These are phyloP conservation scores for Noctua comes DNA, from an alignment of 2,888 invertebrate species.

Conservation along the genomic window DNA sequence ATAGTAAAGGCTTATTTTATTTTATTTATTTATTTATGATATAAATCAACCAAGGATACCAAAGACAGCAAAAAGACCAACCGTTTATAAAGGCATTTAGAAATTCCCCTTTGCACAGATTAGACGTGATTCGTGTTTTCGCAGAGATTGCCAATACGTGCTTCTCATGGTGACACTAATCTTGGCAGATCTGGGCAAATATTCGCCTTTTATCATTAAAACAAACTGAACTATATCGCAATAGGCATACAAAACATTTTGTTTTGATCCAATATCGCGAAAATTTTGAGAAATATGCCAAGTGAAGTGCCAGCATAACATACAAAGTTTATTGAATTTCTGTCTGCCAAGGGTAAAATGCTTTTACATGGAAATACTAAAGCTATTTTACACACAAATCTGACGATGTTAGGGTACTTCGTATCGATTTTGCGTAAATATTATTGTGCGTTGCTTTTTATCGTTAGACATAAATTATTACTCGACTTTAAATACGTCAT, in stretches of 20 bases:
- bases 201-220: too few relatives aligned
- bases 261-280: too few relatives aligned
- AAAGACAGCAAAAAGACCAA: neutral
- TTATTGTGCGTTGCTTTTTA: neutral
- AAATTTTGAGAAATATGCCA: too few relatives aligned
- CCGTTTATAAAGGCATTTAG: neutral
- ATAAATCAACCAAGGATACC: neutral
- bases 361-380: neutral
- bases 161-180: too few relatives aligned
- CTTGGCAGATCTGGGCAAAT: too few relatives aligned
- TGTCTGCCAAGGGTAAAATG: neutral
- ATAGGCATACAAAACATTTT: too few relatives aligned
- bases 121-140: neutral
- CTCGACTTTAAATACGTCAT: slow-evolving; percentile 4
- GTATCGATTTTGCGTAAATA: neutral
- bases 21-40: too few relatives aligned
- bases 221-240: too few relatives aligned
- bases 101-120: neutral
- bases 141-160: neutral
- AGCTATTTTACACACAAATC: neutral
- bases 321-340: neutral
- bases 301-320: too few relatives aligned
- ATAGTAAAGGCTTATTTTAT: too few relatives aligned
- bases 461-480: neutral
- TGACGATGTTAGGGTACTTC: neutral